These are phyloP conservation scores for Sarcophaga subvicina DNA, from an alignment of 2,888 invertebrate species.

Conservation along the genomic window DNA sequence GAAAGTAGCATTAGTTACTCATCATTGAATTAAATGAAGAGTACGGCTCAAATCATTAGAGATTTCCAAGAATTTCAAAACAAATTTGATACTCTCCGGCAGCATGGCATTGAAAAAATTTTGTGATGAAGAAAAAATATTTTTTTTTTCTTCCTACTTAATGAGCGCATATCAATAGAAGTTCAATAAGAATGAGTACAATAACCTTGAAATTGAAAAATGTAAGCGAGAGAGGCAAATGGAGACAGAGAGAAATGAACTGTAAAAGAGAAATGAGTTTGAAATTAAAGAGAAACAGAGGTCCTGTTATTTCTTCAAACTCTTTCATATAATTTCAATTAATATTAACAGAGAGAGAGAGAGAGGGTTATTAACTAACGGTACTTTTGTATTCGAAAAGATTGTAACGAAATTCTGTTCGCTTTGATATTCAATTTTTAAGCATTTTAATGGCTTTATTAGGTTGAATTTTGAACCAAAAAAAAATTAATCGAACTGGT, in stretches of 20 bases:
- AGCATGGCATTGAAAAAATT: slow-evolving; percentile 53
- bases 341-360: neutral
- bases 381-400: no score
- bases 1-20: slow-evolving; percentile 61
- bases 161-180: slow-evolving; percentile 45
- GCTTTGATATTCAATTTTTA: no score
- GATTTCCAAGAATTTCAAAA: slow-evolving; percentile 71
- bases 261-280: neutral
- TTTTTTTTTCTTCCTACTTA: slow-evolving; percentile 3
- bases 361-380: no score
- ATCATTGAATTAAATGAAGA: slow-evolving; percentile 49
- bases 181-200: slow-evolving; percentile 56
- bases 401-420: no score
- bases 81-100: slow-evolving; percentile 62
- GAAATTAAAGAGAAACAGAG: slow-evolving; percentile 1
- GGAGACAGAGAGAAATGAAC: neutral
- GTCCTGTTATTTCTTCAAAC: neutral
- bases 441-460: no score
- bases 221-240: neutral
- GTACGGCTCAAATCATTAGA: slow-evolving; percentile 69
- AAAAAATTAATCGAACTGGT: neutral
- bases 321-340: neutral
- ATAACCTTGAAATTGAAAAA: slow-evolving; percentile 59
- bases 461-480: no score
- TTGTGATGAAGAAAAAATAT: slow-evolving; percentile 26